Conservation (phyloP, 2,888 invertebrate genomes). For the Chaitophorus viminalis region DNA sequence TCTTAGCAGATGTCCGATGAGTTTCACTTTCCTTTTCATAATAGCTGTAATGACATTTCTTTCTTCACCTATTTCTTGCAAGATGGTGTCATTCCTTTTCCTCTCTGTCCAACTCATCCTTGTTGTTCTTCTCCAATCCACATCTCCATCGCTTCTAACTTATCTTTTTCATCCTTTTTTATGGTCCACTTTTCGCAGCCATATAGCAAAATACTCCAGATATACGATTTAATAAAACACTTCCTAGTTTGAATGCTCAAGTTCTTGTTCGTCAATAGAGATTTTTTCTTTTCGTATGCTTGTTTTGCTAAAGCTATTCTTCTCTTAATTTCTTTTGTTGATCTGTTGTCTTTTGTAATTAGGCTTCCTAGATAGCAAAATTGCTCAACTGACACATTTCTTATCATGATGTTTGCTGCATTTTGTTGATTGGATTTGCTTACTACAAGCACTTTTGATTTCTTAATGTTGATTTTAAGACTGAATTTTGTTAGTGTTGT, state of each 20-base stretch:
- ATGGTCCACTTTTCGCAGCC: not conserved
- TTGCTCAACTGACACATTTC: not conserved
- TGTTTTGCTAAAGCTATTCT: constrained; percentile 12
- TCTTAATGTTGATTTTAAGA: constrained; percentile 24
- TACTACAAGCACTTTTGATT: constrained; percentile 11
- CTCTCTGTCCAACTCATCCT: too few relatives aligned
- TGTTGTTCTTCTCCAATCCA: not conserved
- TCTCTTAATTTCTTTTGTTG: too few relatives aligned
- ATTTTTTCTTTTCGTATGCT: constrained; percentile 28
- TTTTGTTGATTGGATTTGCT: not conserved
- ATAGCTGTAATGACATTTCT: too few relatives aligned
- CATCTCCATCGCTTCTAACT: too few relatives aligned
- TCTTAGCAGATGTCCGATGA: too few relatives aligned
- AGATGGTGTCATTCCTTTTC: too few relatives aligned
- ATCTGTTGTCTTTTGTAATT: not conserved
- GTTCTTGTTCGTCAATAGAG: constrained; percentile 35
- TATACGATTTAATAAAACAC: constrained; percentile 24
- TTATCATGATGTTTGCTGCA: not conserved
- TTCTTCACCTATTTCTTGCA: too few relatives aligned
- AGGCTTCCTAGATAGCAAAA: constrained; percentile 7
- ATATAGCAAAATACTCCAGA: constrained; percentile 17
- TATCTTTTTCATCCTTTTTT: too few relatives aligned
- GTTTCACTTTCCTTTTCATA: too few relatives aligned
- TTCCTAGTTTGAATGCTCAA: constrained; percentile 21
- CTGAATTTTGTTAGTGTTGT: constrained; percentile 1